Base-by-base conservation (phyloP, 2,797 vertebrate species). In the Myotis findleyi region DNA sequence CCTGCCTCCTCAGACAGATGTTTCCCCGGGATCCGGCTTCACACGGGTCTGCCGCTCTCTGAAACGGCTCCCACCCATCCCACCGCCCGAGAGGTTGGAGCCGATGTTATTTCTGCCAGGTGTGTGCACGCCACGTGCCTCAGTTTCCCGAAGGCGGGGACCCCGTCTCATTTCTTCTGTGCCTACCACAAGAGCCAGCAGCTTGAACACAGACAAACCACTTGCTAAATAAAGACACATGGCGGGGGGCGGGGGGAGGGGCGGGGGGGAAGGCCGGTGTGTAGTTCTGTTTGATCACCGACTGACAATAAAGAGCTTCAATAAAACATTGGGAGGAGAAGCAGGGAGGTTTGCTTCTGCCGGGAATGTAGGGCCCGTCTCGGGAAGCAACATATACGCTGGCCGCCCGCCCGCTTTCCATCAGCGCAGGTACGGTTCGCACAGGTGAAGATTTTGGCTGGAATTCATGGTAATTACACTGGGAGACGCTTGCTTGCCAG, bases 401-500 rank as follows among this genome's bases (percentile, higher is more conserved):
- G 90, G 72, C 86, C 4, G 25, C 66, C 5, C 7, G 85, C 81
- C 89, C 64, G 87, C 44, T 38, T 27, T 23, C 94, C 72, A 86
- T 79, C 49, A 93, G 36, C 51, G 55, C 62, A 83, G 38, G 62
- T 7, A 14, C 30, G 62, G 62, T 3, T 14, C 30, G 9, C 72
- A 36, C 72, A 36, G 57, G 1, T 72, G 81, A 88, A 85, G 44
- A 68, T 47, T 81, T 71, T 86, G 69, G 69, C 59, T 53, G 41
- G 57, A 79, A 93, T 68, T 88, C 88, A 80, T 6, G 47, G 89
- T 80, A 94, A 95, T 95, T 94, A 91, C 5, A 80, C 47, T 91
- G 76, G 44, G 82, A 93, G 92, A 86, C 30, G 81, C 80, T 90
- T 86, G 81, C 80, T 94, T 88, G 36, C 59, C 64, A 96, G 57